phyloP scores from a whole-genome alignment of 1,140 invertebrate genomes.

The Lethrus apterus region DNA sequence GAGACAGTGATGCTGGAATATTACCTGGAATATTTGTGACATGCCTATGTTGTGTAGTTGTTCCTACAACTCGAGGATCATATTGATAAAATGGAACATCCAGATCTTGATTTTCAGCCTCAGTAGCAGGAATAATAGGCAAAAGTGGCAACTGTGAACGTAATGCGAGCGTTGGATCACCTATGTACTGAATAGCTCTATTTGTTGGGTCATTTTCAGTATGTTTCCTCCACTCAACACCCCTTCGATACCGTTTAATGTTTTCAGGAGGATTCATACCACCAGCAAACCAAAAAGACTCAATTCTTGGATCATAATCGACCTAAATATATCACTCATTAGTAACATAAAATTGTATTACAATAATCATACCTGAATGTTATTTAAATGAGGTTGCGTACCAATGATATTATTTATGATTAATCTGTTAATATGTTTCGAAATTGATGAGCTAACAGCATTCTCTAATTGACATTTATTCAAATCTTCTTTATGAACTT shows the following conservation, averaged over 20 bases:
- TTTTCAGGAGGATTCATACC: slow-evolving; percentile 52
- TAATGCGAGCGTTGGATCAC: slow-evolving; percentile 55
- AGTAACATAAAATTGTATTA: slow-evolving; percentile 14
- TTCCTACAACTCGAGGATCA: slow-evolving; percentile 52
- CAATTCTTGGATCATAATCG: slow-evolving; percentile 65
- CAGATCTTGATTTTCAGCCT: slow-evolving; percentile 48
- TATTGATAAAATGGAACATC: slow-evolving; percentile 49
- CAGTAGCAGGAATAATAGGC: slow-evolving; percentile 50
- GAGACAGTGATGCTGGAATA: too few species aligned
- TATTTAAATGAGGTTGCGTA: slow-evolving; percentile 52
- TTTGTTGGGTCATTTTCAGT: slow-evolving; percentile 49
- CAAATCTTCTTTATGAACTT: slow-evolving; percentile 24
- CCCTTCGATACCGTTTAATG: slow-evolving; percentile 35
- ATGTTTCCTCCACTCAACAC: slow-evolving; percentile 37
- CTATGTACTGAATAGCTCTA: slow-evolving; percentile 58
- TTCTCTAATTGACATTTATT: slow-evolving; percentile 31
- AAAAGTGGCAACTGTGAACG: slow-evolving; percentile 53
- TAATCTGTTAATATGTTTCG: slow-evolving; percentile 61
- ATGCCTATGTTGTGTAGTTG: slow-evolving; percentile 44
- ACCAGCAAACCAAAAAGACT: slow-evolving; percentile 73
- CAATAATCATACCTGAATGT: slow-evolving; percentile 46
- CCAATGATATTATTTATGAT: slow-evolving; percentile 50
- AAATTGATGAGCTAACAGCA: slow-evolving; percentile 46
- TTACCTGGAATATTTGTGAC: slow-evolving; percentile 67
- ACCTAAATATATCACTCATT: slow-evolving; percentile 40